Conservation (phyloP, 2,113 vertebrate species). For the Triplophysa dalaica region DNA sequence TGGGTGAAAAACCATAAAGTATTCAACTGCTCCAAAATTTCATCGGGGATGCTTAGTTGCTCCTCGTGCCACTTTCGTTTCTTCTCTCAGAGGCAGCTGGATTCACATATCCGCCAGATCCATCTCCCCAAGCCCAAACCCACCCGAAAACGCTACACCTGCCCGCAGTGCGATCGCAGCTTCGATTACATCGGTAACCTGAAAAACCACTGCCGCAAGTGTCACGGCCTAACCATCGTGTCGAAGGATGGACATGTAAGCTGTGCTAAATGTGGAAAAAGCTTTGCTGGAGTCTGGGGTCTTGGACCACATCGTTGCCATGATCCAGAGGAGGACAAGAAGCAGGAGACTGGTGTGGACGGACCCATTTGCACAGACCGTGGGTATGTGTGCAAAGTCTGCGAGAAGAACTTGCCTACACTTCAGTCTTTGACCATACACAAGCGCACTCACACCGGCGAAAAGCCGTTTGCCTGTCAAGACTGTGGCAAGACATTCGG, state of each 20-base stretch:
- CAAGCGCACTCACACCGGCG: slow-evolving; percentile 74
- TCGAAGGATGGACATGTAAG: slow-evolving; percentile 74
- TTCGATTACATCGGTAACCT: slow-evolving; percentile 83
- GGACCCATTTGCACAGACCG: slow-evolving; percentile 75
- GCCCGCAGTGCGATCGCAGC: slow-evolving; percentile 80
- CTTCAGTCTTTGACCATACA: slow-evolving; percentile 72
- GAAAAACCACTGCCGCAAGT: slow-evolving; percentile 78
- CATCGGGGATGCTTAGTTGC: slow-evolving; percentile 69
- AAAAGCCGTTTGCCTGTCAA: slow-evolving; percentile 71
- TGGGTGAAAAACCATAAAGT: slow-evolving; percentile 68
- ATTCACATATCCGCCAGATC: slow-evolving; percentile 66
- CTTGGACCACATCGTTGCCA: slow-evolving; percentile 78
- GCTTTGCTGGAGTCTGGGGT: slow-evolving; percentile 77
- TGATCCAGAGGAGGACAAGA: slow-evolving; percentile 57
- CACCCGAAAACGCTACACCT: slow-evolving; percentile 71
- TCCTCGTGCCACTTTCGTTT: slow-evolving; percentile 73
- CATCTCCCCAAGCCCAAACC: slow-evolving; percentile 67
- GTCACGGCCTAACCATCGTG: slow-evolving; percentile 74
- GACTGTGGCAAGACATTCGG: slow-evolving; percentile 72
- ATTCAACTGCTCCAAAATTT: slow-evolving; percentile 56
- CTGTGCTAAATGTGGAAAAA: slow-evolving; percentile 77
- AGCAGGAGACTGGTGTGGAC: slow-evolving; percentile 64
- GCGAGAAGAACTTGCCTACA: slow-evolving; percentile 72
- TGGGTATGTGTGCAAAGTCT: slow-evolving; percentile 72
- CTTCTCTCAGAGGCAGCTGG: slow-evolving; percentile 68